A percentile compares a stretch with the other conserved stretches of the same genome.
phyloP scores from a whole-genome alignment of 2,113 vertebrate genomes.

The Uria lomvia region DNA sequence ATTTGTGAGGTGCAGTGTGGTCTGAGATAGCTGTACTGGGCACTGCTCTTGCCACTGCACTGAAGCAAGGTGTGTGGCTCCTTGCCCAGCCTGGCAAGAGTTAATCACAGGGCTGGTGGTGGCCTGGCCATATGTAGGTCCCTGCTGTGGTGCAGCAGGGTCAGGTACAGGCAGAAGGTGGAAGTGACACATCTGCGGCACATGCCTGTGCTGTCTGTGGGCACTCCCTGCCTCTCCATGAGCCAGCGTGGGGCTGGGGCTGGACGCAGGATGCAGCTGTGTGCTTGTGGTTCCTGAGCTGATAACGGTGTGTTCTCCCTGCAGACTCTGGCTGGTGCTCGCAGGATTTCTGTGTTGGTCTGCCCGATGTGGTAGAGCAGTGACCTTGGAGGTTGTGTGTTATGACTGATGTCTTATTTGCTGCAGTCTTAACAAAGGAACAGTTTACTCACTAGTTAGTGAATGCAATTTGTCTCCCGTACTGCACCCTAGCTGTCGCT shows the following conservation, averaged over 20 bases:
- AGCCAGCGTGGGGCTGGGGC: background rate
- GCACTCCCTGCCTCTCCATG: background rate
- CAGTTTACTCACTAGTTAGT: background rate
- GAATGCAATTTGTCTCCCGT: background rate
- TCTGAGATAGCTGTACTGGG: background rate
- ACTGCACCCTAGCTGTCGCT: background rate
- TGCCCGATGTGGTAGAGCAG: background rate
- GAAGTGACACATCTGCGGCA: fast-evolving
- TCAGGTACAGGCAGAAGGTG: background rate
- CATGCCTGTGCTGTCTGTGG: background rate
- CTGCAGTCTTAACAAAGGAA: background rate
- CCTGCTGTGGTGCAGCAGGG: background rate
- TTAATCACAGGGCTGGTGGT: fast-evolving
- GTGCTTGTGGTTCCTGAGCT: background rate
- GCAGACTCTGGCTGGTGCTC: background rate
- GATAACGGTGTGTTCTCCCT: background rate
- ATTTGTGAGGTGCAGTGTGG: background rate
- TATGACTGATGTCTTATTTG: background rate
- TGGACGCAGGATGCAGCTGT: background rate
- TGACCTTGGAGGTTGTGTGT: background rate
- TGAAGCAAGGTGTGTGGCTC: background rate
- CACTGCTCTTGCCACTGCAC: background rate
- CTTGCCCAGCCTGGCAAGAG: background rate
- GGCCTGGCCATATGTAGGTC: background rate
- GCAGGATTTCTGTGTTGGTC: background rate